Conservation (phyloP, 2,888 invertebrate genomes). For the Zonitis immaculata region DNA sequence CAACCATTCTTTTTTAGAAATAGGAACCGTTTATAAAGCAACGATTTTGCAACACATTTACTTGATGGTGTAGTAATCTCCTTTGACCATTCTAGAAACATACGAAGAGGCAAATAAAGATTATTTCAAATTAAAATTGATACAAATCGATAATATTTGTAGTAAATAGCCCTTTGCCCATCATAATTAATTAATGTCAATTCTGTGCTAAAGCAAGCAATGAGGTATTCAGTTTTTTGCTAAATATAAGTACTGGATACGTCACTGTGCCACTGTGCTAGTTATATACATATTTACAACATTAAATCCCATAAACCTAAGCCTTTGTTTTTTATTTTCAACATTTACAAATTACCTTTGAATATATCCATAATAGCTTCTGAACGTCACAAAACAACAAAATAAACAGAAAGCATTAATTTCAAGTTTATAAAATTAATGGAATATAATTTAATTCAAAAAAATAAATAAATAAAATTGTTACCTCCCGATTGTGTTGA, state of each 20-base stretch:
- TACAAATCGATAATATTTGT: no score
- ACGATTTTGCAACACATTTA: neutral
- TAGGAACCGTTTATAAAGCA: neutral
- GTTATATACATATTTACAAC: neutral
- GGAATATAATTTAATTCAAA: neutral
- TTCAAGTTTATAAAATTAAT: neutral
- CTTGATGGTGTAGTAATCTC: neutral
- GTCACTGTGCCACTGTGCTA: no score
- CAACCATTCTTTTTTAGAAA: neutral
- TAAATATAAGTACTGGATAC: no score
- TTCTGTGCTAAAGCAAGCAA: no score
- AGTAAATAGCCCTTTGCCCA: no score
- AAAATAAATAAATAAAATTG: neutral
- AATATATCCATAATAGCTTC: neutral
- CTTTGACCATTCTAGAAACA: neutral
- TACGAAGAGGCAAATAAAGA: neutral
- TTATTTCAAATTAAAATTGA: no score
- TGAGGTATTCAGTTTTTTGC: no score
- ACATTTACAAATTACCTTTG: neutral
- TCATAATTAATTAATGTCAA: no score
- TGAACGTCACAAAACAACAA: neutral
- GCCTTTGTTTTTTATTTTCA: neutral
- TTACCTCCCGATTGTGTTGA: neutral
- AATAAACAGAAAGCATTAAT: neutral
- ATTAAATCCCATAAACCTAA: neutral